phyloP scores from a whole-genome alignment of 2,113 vertebrate genomes.

The Poicephalus meyeri region DNA sequence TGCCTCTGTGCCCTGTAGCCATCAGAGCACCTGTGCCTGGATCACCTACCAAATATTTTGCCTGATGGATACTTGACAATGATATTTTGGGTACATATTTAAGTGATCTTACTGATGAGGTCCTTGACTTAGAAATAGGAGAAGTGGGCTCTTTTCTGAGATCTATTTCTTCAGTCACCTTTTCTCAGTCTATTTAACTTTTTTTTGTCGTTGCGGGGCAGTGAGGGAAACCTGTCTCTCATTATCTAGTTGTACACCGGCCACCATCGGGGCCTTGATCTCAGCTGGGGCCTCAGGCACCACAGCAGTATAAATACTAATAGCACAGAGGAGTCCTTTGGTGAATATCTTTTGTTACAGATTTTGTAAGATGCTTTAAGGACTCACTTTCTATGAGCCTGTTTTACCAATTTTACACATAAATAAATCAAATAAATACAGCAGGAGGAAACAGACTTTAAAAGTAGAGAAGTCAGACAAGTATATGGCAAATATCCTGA shows the following conservation, averaged over 20 bases:
- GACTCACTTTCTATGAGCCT: constrained; percentile 35
- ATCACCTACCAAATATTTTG: neutral
- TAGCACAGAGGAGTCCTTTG: constrained; percentile 25
- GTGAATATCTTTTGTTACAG: constrained; percentile 26
- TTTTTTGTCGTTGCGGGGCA: neutral
- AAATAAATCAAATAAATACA: constrained; percentile 53
- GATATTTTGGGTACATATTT: neutral
- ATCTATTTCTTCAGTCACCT: constrained; percentile 26
- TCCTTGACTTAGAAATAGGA: constrained; percentile 1
- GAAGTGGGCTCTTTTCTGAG: neutral
- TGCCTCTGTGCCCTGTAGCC: neutral
- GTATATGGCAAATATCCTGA: neutral
- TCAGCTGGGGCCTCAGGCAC: constrained; percentile 56
- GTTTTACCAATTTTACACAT: constrained; percentile 34
- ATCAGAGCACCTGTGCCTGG: neutral
- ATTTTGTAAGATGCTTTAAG: constrained; percentile 24
- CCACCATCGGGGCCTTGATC: constrained; percentile 50
- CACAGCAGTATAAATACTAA: constrained; percentile 50
- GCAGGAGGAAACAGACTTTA: neutral
- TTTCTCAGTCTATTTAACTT: constrained; percentile 27
- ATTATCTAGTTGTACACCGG: constrained; percentile 62
- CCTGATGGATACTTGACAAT: neutral
- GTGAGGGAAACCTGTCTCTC: constrained; percentile 62
- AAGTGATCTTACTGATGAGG: neutral
- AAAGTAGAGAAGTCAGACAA: constrained; percentile 7